Conservation (phyloP, 1,140 invertebrate genomes). For the Aphaenogaster floridana region DNA sequence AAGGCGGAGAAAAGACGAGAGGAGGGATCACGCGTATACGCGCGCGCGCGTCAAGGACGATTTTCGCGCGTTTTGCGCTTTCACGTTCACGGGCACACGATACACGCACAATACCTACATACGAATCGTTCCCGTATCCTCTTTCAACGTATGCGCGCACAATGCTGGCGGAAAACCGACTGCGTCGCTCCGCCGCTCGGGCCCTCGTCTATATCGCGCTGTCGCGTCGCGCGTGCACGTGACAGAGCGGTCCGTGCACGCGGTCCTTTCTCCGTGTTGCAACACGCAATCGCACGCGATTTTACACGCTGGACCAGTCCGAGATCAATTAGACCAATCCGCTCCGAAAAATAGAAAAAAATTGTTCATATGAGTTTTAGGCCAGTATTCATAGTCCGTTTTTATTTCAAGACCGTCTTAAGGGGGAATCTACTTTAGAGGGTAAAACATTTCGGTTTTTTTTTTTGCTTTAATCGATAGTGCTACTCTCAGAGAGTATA, state of each 20-base stretch:
- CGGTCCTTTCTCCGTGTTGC: conserved; percentile 8
- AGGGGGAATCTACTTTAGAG: too few species aligned
- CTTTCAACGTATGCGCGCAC: not conserved
- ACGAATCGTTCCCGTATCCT: not conserved
- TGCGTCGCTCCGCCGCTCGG: conserved; percentile 73
- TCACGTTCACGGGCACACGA: conserved; percentile 22
- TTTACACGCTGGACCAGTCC: not conserved
- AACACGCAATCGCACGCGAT: not conserved
- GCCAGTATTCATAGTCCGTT: too few species aligned
- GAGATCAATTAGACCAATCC: not conserved
- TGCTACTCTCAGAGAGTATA: too few species aligned
- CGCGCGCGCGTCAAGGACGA: conserved; percentile 21
- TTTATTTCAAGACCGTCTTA: too few species aligned
- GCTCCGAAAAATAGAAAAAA: not conserved
- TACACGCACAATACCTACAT: not conserved
- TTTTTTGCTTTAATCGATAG: too few species aligned
- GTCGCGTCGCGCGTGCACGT: conserved; percentile 49
- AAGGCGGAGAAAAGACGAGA: not conserved
- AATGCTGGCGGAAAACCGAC: conserved; percentile 73
- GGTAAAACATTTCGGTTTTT: too few species aligned
- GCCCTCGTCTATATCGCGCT: conserved; percentile 77
- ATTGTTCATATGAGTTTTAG: too few species aligned
- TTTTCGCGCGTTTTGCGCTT: conserved; percentile 25
- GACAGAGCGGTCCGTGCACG: conserved; percentile 45
- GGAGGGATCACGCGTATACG: not conserved